These are phyloP conservation scores for Disparrhopalites patrizii DNA, from an alignment of 2,888 invertebrate genomes.

Conservation along the genomic window DNA sequence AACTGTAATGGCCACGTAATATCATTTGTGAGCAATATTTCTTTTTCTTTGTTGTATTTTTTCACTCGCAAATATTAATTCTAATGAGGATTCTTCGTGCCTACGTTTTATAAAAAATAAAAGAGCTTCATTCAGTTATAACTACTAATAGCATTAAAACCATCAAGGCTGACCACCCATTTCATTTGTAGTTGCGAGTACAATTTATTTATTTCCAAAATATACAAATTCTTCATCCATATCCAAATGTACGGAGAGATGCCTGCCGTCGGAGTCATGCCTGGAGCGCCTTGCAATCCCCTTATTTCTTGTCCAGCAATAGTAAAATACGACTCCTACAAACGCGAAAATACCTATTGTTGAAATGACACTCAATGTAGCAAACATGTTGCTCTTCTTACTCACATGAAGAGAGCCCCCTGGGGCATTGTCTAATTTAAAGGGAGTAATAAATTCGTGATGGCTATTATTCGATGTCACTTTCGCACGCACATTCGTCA, in stretches of 20 bases:
- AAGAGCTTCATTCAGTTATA: too few species aligned
- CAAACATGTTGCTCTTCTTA: neutral
- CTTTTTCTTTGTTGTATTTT: too few species aligned
- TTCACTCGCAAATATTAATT: too few species aligned
- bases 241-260: slow-evolving; percentile 6
- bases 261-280: slow-evolving; percentile 4
- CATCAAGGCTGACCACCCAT: too few species aligned
- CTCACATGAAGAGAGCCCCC: neutral
- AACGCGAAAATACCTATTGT: neutral
- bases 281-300: neutral
- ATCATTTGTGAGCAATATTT: too few species aligned
- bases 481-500: too few species aligned
- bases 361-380: neutral
- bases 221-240: slow-evolving; percentile 18
- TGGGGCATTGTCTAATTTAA: neutral
- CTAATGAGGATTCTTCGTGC: neutral
- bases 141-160: too few species aligned
- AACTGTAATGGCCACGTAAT: too few species aligned
- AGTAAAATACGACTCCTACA: neutral
- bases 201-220: slow-evolving; percentile 11
- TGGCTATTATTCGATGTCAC: neutral
- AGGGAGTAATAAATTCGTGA: slow-evolving; percentile 11
- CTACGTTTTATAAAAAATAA: neutral
- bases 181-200: too few species aligned
- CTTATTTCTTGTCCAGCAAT: neutral